Percentiles rank a stretch among this genome's conserved stretches.
phyloP scores from a whole-genome alignment of 2,797 vertebrate species.

The Dryobates pubescens region DNA sequence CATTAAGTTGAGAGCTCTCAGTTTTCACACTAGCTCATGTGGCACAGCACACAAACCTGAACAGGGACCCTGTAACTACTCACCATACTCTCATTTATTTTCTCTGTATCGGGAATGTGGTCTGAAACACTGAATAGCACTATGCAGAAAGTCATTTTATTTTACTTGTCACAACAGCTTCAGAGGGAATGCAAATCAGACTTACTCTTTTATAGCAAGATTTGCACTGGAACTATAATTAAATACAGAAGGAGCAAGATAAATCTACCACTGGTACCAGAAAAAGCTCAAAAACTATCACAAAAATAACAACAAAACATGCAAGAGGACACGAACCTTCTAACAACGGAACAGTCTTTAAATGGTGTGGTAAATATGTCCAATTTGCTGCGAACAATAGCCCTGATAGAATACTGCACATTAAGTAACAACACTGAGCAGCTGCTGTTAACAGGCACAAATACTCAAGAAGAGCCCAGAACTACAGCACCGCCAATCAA shows the following conservation, averaged over 20 bases:
- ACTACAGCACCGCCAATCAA: neutral
- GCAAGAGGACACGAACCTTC: neutral
- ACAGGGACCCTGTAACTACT: neutral
- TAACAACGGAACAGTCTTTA: neutral
- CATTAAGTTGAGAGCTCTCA: neutral
- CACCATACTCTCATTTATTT: neutral
- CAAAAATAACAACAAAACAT: neutral
- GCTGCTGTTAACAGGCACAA: neutral
- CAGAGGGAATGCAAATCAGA: conserved; percentile 12
- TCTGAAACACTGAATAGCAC: neutral
- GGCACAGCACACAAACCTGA: neutral
- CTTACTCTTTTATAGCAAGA: neutral
- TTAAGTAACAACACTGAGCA: neutral
- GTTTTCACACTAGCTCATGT: neutral
- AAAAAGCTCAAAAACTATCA: neutral
- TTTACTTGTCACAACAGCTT: conserved; percentile 17
- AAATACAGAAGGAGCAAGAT: neutral
- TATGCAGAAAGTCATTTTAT: neutral
- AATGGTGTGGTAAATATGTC: neutral
- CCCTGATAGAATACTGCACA: neutral
- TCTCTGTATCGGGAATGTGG: neutral
- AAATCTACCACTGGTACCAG: neutral
- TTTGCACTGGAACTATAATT: conserved; percentile 23
- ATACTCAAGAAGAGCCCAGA: neutral
- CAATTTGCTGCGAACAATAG: conserved; percentile 32